Percentiles rank a stretch among this genome's conserved stretches.
phyloP scores from a whole-genome alignment of 2,797 vertebrate genomes.

The Chrysocyon brachyurus region DNA sequence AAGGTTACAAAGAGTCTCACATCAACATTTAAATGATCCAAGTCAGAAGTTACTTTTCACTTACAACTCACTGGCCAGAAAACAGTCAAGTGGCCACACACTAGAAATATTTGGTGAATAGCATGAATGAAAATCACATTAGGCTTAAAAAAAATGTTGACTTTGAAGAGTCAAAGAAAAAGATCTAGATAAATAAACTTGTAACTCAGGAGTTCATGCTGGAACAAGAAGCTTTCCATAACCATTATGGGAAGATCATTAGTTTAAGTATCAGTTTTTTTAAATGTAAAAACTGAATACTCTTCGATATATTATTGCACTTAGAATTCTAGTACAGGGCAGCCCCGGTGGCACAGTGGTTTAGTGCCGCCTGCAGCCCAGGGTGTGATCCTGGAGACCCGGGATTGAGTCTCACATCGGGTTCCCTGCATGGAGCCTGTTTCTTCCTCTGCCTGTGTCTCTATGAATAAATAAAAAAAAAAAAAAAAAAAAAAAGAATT shows the following conservation, averaged over 20 bases:
- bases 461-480: too few relatives aligned
- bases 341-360: too few relatives aligned
- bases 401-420: too few relatives aligned
- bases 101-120: not conserved
- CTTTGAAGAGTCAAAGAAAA: conserved; percentile 8
- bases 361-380: too few relatives aligned
- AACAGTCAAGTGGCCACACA: not conserved
- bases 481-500: not conserved
- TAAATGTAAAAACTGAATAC: not conserved
- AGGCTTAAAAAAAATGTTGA: not conserved
- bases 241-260: not conserved
- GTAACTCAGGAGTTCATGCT: conserved; percentile 34
- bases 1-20: not conserved
- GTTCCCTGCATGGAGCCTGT: too few relatives aligned
- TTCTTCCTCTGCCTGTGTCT: too few relatives aligned
- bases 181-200: conserved; percentile 32
- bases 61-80: not conserved
- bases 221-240: not conserved
- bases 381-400: too few relatives aligned
- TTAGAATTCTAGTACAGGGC: conserved; percentile 33
- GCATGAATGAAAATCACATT: not conserved
- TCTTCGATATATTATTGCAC: not conserved
- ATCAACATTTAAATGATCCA: not conserved
- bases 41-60: not conserved
- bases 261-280: not conserved